Evolutionary conservation across 1,140 invertebrate species (phyloP).

Genomic region (Polypedilum pembai): DNA sequence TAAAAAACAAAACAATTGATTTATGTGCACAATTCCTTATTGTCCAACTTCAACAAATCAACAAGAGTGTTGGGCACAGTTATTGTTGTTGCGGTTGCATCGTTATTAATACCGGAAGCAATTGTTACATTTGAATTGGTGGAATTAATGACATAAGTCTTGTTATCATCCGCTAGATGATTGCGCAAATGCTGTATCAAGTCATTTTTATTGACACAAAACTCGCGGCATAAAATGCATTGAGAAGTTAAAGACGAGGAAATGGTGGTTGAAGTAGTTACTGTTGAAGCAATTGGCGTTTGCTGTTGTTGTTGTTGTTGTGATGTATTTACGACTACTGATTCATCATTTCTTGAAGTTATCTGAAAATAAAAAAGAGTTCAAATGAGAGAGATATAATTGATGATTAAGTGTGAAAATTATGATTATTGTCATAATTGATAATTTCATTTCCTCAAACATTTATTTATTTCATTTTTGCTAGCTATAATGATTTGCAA

Average conservation of each 20-base stretch:
- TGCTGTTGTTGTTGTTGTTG: neutral
- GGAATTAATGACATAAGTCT: slow-evolving; percentile 23
- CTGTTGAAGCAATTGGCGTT: neutral
- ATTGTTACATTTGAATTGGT: slow-evolving; percentile 12
- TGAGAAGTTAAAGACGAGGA: slow-evolving; percentile 7
- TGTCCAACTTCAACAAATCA: slow-evolving; percentile 23
- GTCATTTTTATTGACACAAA: slow-evolving; percentile 24
- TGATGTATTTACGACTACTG: neutral
- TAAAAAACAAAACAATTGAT: neutral
- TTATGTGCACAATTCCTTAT: slow-evolving; percentile 16
- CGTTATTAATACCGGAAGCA: neutral
- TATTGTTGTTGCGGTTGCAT: neutral
- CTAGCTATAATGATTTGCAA: too few relatives aligned
- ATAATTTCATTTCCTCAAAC: too few relatives aligned
- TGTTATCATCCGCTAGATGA: slow-evolving; percentile 25
- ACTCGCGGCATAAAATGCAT: slow-evolving; percentile 24
- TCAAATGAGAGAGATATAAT: neutral
- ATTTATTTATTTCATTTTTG: too few relatives aligned
- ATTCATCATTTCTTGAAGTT: slow-evolving; percentile 10
- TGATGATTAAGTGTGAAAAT: too few relatives aligned
- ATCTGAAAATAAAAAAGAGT: neutral
- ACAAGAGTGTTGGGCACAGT: slow-evolving; percentile 15
- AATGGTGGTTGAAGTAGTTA: neutral
- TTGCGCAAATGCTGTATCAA: slow-evolving; percentile 27
- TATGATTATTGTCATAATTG: too few relatives aligned